A percentile compares a stretch with the other conserved stretches of the same genome.
phyloP scores from a whole-genome alignment of 2,797 vertebrate genomes.

The Melanotaenia maccullochi region DNA sequence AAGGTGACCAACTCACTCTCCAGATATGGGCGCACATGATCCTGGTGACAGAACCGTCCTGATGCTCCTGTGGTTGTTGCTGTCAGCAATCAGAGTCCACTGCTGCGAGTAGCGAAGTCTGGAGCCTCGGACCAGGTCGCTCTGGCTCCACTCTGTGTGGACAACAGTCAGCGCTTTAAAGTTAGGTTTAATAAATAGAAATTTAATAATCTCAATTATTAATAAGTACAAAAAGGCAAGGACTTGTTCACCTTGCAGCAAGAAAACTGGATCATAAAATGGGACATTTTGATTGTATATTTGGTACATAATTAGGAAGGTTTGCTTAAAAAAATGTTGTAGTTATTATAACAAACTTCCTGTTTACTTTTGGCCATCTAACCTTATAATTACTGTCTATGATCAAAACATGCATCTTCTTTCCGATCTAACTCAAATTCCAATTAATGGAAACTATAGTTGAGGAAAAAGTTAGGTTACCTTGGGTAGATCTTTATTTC shows the following conservation, averaged over 20 bases:
- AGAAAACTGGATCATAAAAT: neutral
- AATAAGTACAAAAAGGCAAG: neutral
- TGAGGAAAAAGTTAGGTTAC: too few species aligned
- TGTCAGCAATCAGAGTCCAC: slow-evolving; percentile 75
- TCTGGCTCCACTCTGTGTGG: slow-evolving; percentile 81
- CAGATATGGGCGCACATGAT: slow-evolving; percentile 58
- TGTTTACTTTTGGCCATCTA: neutral
- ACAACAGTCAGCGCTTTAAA: slow-evolving; percentile 3
- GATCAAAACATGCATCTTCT: neutral
- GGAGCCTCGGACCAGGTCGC: slow-evolving; percentile 71
- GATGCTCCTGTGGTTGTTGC: slow-evolving; percentile 51
- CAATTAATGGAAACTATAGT: neutral
- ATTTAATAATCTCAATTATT: neutral
- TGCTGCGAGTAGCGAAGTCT: slow-evolving; percentile 73
- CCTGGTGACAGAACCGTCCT: slow-evolving; percentile 59
- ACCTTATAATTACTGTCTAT: neutral
- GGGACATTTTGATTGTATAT: neutral
- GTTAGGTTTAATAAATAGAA: neutral
- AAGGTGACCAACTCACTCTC: slow-evolving; percentile 65
- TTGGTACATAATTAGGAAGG: neutral
- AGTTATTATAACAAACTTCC: neutral
- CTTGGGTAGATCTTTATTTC: neutral
- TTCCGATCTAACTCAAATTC: neutral
- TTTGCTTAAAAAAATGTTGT: neutral
- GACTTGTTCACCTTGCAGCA: neutral